phyloP scores from a whole-genome alignment of 2,888 invertebrate species.

The Papilio elwesi region DNA sequence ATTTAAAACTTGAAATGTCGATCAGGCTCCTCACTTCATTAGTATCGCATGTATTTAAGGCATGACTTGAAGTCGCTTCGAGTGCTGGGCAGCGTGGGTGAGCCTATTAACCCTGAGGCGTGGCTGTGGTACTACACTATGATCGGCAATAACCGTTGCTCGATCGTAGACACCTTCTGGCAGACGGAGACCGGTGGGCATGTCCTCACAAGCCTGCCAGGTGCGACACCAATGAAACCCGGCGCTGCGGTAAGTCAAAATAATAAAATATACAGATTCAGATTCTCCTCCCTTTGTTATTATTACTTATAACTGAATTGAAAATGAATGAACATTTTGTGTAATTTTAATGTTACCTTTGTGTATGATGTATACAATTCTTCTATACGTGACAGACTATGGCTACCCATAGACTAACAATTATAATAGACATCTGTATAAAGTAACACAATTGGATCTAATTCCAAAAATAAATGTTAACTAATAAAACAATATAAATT shows the following conservation, averaged over 20 bases:
- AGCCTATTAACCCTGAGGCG: slow-evolving; percentile 99
- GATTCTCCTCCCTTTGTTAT: background rate
- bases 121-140: slow-evolving; percentile 97
- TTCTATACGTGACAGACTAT: too few relatives aligned
- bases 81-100: slow-evolving; percentile 98
- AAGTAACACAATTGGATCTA: too few relatives aligned
- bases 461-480: background rate
- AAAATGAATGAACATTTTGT: too few relatives aligned
- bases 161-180: slow-evolving; percentile 99
- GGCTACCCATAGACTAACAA: too few relatives aligned
- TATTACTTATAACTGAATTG: background rate
- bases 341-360: too few relatives aligned
- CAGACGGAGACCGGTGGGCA: slow-evolving; percentile 99
- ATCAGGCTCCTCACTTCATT: too few relatives aligned
- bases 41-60: slow-evolving; percentile 63
- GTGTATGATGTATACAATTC: too few relatives aligned
- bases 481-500: slow-evolving; percentile 30
- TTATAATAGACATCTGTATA: too few relatives aligned
- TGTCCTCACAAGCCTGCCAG: slow-evolving; percentile 97
- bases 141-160: slow-evolving; percentile 92
- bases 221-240: slow-evolving; percentile 98
- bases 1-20: too few relatives aligned
- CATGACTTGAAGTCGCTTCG: slow-evolving; percentile 87
- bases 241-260: slow-evolving; percentile 94
- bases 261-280: background rate